Conservation (phyloP, 2,113 vertebrate genomes). For the Heterotilapia buettikoferi region DNA sequence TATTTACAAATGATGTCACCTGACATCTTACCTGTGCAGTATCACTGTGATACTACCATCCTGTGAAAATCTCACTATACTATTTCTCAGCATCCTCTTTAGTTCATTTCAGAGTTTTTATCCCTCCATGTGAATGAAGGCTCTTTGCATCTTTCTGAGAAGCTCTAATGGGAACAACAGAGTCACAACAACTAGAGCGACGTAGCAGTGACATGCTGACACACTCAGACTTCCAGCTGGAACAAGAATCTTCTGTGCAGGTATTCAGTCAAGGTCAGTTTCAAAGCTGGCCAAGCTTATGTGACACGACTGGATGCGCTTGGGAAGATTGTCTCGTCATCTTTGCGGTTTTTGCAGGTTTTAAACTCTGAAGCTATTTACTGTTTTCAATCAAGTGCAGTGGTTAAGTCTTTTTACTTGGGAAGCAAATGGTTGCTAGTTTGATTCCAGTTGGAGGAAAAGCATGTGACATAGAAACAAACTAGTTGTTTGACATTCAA, state of each 20-base stretch:
- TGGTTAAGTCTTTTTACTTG: background rate
- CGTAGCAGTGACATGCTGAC: background rate
- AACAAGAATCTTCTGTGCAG: background rate
- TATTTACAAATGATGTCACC: background rate
- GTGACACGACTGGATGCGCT: background rate
- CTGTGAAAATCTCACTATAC: background rate
- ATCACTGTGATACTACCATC: background rate
- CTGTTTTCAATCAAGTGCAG: background rate
- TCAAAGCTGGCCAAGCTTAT: background rate
- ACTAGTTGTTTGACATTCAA: background rate
- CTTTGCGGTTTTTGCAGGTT: rapidly evolving
- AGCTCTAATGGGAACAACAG: background rate
- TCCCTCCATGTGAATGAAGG: background rate
- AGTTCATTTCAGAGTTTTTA: background rate
- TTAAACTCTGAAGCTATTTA: background rate
- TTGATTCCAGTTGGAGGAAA: background rate
- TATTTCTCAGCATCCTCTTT: background rate
- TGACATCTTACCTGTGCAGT: background rate
- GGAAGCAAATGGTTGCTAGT: background rate
- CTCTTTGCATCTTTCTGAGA: background rate
- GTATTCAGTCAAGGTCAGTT: background rate
- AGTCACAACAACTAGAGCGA: background rate
- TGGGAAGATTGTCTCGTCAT: background rate
- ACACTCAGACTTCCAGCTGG: background rate
- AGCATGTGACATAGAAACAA: background rate